Base-by-base conservation (phyloP, 2,888 invertebrate genomes). In the Drosophila anceps region DNA sequence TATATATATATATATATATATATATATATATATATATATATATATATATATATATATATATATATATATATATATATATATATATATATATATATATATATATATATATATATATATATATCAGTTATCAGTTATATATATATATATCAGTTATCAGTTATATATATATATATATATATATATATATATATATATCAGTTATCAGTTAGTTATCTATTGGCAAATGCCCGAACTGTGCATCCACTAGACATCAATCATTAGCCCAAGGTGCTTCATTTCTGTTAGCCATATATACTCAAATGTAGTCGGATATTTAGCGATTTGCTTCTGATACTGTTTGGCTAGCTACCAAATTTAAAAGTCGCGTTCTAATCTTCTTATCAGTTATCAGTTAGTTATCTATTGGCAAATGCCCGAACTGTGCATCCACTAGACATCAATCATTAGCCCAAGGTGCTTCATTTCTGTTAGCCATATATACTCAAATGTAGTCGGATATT, bases 331-430 rank as follows among this genome's bases (percentile, higher is more conserved):
- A 58, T 39, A 37, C 31, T 9, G 51, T 35, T 59, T 71, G 70
- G 74, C 61, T 57, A 7, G n/a, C 18, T 20, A 73, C 82, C 84
- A 74, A 82, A 78, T 84, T 81, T 74, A 61, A 83, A 75, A 72
- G 69, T 82, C 72, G 84, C 79, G 53, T 74, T 60, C 81, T 76
- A 84, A 84, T 84, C 82, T 82, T 84, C 15, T n/a, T n/a, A n/a
- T n/a, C n/a, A n/a, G n/a, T n/a, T n/a, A n/a, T n/a, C n/a, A n/a
- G n/a, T 13, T 44, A 33, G 60, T 55, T 59, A 72, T 80, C 57
- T 48, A 54, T 71, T 58, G 78, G 67, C 65, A 53, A 57, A 54
- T 62, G 58, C 50, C 44, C 41, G 68, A 78, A 78, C 81, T 68
- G 33, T 57, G 60, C 66, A 69, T 62, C 54, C 61, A 50, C 39